Conservation (phyloP, 2,888 invertebrate species). For the Phorcus lineatus region DNA sequence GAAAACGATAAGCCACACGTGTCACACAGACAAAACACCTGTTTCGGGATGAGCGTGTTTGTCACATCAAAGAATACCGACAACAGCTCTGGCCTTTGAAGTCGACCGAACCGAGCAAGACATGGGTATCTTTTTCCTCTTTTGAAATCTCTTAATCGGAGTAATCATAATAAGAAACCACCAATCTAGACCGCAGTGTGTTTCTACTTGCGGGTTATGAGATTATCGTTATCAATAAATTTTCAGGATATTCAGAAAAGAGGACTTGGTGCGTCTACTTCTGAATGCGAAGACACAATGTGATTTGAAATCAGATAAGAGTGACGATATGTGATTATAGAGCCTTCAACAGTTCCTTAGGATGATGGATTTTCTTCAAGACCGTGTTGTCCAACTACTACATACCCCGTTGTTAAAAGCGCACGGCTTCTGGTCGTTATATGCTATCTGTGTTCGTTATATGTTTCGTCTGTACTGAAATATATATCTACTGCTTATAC, state of each 20-base stretch:
- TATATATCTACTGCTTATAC: no score
- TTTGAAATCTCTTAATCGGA: neutral
- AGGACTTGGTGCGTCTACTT: neutral
- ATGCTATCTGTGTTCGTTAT: no score
- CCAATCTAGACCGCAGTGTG: neutral
- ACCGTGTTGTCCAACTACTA: no score
- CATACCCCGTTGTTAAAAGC: no score
- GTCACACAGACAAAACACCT: constrained; percentile 12
- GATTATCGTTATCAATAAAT: constrained; percentile 11
- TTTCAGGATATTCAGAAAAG: neutral
- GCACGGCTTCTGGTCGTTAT: no score
- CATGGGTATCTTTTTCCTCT: constrained; percentile 4
- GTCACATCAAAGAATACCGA: constrained; percentile 6
- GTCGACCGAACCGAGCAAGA: neutral
- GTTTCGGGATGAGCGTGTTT: constrained; percentile 3
- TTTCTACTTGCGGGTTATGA: neutral
- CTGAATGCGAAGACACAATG: neutral
- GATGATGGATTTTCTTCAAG: neutral
- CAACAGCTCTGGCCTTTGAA: neutral
- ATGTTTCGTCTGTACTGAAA: no score
- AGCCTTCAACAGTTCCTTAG: neutral
- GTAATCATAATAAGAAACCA: neutral
- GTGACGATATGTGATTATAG: neutral
- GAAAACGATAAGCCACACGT: constrained; percentile 4
- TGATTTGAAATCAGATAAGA: neutral